Percentiles rank a stretch among this genome's conserved stretches.
These are phyloP conservation scores for Rhinatrema bivittatum DNA, from an alignment of 2,797 vertebrate genomes.

Conservation along the genomic window DNA sequence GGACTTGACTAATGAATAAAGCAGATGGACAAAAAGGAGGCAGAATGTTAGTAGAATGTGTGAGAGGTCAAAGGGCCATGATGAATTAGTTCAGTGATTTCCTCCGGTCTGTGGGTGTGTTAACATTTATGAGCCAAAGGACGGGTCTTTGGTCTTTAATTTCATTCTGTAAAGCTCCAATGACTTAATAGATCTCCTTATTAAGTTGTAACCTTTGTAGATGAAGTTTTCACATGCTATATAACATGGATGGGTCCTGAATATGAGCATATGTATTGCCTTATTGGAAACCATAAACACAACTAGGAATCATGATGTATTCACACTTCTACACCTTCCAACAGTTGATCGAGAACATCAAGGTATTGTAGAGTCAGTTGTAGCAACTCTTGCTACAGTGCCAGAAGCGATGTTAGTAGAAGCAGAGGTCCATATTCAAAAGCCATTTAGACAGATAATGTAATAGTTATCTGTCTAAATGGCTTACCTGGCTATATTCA, in stretches of 20 bases:
- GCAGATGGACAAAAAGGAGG: conserved; percentile 65
- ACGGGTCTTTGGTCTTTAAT: conserved; percentile 53
- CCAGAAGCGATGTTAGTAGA: conserved; percentile 45
- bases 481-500: no score
- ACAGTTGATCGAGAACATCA: no score
- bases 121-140: conserved; percentile 47
- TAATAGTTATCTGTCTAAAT: no score
- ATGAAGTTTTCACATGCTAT: no score
- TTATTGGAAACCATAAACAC: no score
- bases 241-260: no score
- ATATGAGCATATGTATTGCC: no score
- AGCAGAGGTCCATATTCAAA: conserved; percentile 51
- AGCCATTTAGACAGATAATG: no score
- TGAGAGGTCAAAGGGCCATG: conserved; percentile 67
- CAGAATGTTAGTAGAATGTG: conserved; percentile 65
- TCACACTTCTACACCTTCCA: no score
- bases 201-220: no score
- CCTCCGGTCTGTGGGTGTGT: conserved; percentile 63
- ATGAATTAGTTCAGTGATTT: conserved; percentile 61
- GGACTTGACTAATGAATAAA: conserved; percentile 64
- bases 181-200: conserved; percentile 47
- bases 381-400: conserved; percentile 15
- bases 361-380: no score
- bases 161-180: conserved; percentile 37
- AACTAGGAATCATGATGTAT: no score